Evolutionary conservation across 2,113 vertebrate genomes (phyloP), one percentile per base, ranked within the genome.

Genomic region (Rousettus leschenaultii): DNA sequence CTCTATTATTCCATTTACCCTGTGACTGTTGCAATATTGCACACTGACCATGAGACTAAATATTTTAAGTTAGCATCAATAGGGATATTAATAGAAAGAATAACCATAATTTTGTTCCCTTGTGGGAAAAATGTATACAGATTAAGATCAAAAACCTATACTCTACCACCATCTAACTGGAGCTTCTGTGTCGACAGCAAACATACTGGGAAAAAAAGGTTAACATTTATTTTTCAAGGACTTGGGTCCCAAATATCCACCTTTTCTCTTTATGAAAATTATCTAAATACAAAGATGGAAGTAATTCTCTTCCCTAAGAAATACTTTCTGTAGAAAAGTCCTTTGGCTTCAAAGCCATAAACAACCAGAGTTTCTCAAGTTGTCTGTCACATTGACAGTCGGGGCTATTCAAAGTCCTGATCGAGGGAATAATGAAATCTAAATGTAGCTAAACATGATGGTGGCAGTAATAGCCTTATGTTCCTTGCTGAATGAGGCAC

Each of bases 281-380:
- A 98, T 84, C 86, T 96, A 98, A 97, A 97, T 97, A 93, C 11
- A 94, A 97, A 98, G 95, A 97, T 98, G 96, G 92, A 98, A 98
- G 86, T 83, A 87, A 94, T 66, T 97, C 77, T 95, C 80, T 97
- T 87, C 88, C 59, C 24, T 97, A 97, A 97, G 95, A 98, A 98
- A 96, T 15, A 97, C 94, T 80, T 95, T 97, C 1, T 7, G 55
- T 51, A 91, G 84, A 97, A 94, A 96, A 68, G 92, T 75, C 92
- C 35, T 40, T 86, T 78, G 16, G 74, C 89, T 96, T 96, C 84
- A 57, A 89, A 10, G 63, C 66, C 77, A 48, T 94, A 87, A 96
- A 96, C 38, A 89, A 13, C 57, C 90, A 91, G 93, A 83, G 53
- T 89, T 97, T 94, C 71, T 96, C 78, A 89, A 74, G 45, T 94